Evolutionary conservation across 1,140 invertebrate genomes (phyloP), one percentile per base, ranked within the genome.

Genomic region (Cotesia vestalis): DNA sequence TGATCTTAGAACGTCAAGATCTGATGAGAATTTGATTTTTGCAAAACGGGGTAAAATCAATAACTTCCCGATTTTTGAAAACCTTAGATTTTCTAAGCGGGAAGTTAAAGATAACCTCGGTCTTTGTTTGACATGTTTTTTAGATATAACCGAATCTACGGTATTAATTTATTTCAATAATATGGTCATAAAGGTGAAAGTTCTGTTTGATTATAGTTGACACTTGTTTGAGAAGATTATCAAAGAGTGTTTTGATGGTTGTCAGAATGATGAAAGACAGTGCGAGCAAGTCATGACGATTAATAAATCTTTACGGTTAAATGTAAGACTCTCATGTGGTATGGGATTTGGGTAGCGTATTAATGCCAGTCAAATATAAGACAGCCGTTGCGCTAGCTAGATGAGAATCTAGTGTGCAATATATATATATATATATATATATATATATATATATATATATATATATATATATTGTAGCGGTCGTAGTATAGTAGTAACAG

Each of bases 321-420:
- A 64, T 38, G 40, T 53, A 35, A 62, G 36, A 46, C 36, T 52
- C 59, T 70, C 36, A 46, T 35, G 36, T 27, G 64, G 55, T 36
- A 62, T 69, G 64, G 55, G 55, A 62, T 69, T 69, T 55, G 36
- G 60, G 64, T 75, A 57, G 69, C 66, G 52, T 52, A 69, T 72
- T 75, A 72, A 75, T 66, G 73, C 66, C 69, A 69, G 40, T 75
- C 69, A 69, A 68, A 75, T 53, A 63, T 59, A 27, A 46, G 63
- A 59, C 73, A 71, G 69, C 55, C 64, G 57, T 40, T 40, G n/a
- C 55, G 36, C 40, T 46, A 46, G 40, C 6, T 46, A 55, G 27
- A 35, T 67, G 20, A 53, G 27, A 11, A 46, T 53, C 14, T 0
- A 11, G 2, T 46, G 11, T 46, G 11, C 2, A 46, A 46, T 46